Evolutionary conservation across 2,113 vertebrate species (phyloP), one percentile per base, ranked within the genome.

Genomic region (Myotis brandtii): DNA sequence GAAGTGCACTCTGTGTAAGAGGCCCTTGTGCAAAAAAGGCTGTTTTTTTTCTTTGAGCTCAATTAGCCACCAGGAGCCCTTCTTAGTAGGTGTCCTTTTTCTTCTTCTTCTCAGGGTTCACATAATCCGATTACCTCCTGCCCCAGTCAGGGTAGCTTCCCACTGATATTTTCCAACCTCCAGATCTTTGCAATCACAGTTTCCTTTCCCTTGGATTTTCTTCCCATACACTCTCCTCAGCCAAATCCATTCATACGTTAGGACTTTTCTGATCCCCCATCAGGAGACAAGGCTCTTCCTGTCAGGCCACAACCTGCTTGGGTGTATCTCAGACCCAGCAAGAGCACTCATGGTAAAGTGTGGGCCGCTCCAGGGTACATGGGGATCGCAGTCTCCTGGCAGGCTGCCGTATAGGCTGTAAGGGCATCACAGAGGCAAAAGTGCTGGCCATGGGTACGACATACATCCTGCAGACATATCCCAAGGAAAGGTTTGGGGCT

Each of bases 291-390:
- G 6, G 48, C 17, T 56, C 69, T 46, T 72, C 21, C 89, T 67
- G 80, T 34, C 10, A 25, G 52, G 27, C 66, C 56, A 67, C 52
- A 37, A 40, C 17, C 25, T 69, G 9, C n/a, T 46, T 9, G 21
- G 46, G 25, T 25, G 48, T 10, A 83, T 34, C 54, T 50, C 23
- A 23, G 32, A 27, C 30, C 80, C 54, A 73, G 14, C 11, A 8
- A 73, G 75, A 52, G 40, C 59, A 98, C 98, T 98, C 80, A 99
- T 97, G 92, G 66, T 98, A 98, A 94, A 99, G 98, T 25, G 93
- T 95, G 25, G 59, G 69, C 85, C 97, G 43, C 98, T 99, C 98
- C 98, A 99, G 13, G 94, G 30, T 34, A 93, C 54, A 98, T 89
- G 14, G 85, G 84, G 3, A 96, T 96, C n/a, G 98, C 98, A 27